Conservation (phyloP, 2,113 vertebrate species). For the Bufo bufo region DNA sequence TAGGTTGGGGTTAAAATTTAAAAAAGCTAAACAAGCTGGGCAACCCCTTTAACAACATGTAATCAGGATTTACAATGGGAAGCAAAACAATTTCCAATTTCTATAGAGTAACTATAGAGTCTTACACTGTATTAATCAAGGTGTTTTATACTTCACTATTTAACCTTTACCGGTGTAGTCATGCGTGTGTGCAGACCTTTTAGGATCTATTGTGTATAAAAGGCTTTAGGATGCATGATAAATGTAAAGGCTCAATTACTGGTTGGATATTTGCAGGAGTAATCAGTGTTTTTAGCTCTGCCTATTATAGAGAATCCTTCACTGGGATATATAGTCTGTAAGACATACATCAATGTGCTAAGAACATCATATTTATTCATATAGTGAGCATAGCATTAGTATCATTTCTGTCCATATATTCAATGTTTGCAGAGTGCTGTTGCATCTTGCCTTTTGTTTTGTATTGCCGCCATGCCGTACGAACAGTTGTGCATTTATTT, state of each 20-base stretch:
- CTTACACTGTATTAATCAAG: not conserved
- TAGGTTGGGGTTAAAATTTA: no score
- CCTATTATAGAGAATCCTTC: not conserved
- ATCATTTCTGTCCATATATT: no score
- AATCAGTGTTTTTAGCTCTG: not conserved
- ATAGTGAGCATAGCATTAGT: no score
- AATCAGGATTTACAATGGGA: not conserved
- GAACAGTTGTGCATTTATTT: no score
- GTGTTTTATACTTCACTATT: not conserved
- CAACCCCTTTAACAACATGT: not conserved
- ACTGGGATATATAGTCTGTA: not conserved
- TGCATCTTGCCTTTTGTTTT: no score
- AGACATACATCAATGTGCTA: not conserved
- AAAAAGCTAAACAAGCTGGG: not conserved
- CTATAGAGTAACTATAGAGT: not conserved
- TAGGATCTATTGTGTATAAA: not conserved
- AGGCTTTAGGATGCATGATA: not conserved
- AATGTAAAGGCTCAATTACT: not conserved
- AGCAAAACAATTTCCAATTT: not conserved
- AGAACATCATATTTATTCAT: no score
- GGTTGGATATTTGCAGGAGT: not conserved
- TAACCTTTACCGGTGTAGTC: slow-evolving; percentile 12
- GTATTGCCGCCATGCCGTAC: no score
- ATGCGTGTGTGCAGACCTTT: not conserved
- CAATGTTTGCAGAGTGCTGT: no score